These are phyloP conservation scores for Echinops telfairi DNA, from an alignment of 2,113 vertebrate species.

Conservation along the genomic window DNA sequence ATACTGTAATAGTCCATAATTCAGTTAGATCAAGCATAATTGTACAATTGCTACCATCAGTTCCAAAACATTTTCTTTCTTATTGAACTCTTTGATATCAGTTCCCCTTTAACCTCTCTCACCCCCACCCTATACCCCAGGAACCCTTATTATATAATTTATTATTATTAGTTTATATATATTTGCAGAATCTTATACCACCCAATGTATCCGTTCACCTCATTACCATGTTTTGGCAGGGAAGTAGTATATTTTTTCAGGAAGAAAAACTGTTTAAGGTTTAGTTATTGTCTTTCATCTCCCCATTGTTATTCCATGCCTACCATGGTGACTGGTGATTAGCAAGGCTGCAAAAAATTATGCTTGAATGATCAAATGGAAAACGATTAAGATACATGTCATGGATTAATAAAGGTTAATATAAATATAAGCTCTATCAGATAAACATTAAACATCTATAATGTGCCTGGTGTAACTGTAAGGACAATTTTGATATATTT, in stretches of 20 bases:
- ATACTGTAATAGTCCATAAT: too few species aligned
- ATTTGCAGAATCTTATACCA: too few species aligned
- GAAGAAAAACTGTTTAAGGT: not conserved
- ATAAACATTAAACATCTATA: slow-evolving; percentile 18
- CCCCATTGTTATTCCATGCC: not conserved
- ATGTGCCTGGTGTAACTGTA: not conserved
- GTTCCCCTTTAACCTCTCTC: too few species aligned
- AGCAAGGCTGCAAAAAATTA: not conserved
- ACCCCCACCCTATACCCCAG: too few species aligned
- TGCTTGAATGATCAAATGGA: not conserved
- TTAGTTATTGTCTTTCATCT: slow-evolving; percentile 53
- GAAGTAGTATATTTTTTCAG: not conserved
- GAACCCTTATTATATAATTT: too few species aligned
- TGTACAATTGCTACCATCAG: too few species aligned
- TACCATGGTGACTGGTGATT: too few species aligned
- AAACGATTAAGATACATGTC: not conserved
- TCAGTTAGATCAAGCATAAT: too few species aligned
- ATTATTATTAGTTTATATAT: too few species aligned
- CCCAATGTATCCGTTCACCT: too few species aligned
- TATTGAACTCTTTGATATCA: too few species aligned
- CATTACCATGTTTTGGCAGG: not conserved
- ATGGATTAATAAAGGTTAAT: not conserved
- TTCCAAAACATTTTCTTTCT: too few species aligned
- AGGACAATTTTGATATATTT: slow-evolving; percentile 17
- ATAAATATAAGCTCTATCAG: slow-evolving; percentile 3